Conservation (phyloP, 2,888 invertebrate genomes). For the Celastrina argiolus region DNA sequence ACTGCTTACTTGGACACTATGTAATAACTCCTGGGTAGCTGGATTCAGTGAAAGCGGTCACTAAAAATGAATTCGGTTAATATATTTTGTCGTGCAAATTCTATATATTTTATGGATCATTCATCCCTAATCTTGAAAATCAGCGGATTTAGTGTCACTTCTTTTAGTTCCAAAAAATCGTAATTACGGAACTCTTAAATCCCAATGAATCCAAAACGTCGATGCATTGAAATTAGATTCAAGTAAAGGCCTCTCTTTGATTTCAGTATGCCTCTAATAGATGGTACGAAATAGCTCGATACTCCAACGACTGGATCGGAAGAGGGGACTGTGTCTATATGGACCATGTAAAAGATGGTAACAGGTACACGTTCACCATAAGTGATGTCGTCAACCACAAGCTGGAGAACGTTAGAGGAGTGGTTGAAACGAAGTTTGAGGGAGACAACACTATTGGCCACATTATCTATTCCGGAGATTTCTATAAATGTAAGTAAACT, state of each 20-base stretch:
- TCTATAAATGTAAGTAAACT: neutral
- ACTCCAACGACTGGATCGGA: slow-evolving; percentile 1
- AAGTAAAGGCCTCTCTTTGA: neutral
- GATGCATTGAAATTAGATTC: too few relatives aligned
- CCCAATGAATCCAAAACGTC: too few relatives aligned
- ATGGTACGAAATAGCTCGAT: neutral
- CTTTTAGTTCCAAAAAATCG: too few relatives aligned
- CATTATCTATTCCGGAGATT: neutral
- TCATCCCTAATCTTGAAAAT: too few relatives aligned
- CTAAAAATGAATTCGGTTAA: too few relatives aligned
- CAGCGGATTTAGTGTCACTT: too few relatives aligned
- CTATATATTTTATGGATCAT: too few relatives aligned
- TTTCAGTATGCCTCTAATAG: slow-evolving; percentile 3
- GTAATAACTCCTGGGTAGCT: too few relatives aligned
- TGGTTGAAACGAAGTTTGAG: neutral
- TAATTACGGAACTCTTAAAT: too few relatives aligned
- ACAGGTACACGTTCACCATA: neutral
- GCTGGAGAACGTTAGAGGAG: neutral
- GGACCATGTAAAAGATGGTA: neutral
- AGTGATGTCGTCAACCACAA: neutral
- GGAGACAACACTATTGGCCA: neutral
- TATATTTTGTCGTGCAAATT: too few relatives aligned
- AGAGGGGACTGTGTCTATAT: neutral
- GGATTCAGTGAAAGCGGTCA: too few relatives aligned
- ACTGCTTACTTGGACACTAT: too few relatives aligned